Base-by-base conservation (phyloP, 1,140 invertebrate species). In the Trichoplusia ni region DNA sequence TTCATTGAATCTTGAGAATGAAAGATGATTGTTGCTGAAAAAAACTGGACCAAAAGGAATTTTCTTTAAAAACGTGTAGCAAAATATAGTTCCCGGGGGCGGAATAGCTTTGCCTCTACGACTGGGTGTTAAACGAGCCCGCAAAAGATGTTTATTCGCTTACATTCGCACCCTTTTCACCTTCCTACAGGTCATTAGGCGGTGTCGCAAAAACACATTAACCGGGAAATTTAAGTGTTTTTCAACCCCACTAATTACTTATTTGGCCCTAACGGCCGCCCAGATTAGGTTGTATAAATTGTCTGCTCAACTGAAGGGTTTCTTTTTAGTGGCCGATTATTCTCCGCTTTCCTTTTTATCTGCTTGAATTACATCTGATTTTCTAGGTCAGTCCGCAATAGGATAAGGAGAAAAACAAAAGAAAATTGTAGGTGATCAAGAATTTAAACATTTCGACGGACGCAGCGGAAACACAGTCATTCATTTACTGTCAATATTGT, bases 221-320 rank as follows among this genome's bases (percentile, higher is more conserved):
- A 29, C 62, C 76, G 59, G 54, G 40, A 58, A 75, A 73, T 75
- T 69, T 68, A 78, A 71, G 70, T 69, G 73, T 75, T 78, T 75
- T 78, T 73, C 64, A 71, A 66, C 69, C 67, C 63, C 62, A 61
- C 65, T 78, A 81, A 78, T 78, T 78, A 74, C 75, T 75, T 67
- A 69, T 59, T 75, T 44, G 46, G 44, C 62, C 68, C 46, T 69
- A 72, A 77, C 71, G 64, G 66, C 66, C 64, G 68, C 9, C 58
- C 67, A 71, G 75, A 80, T 80, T 75, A 80, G 69, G 58, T 66
- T 46, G 59, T 68, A 66, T 73, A 68, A 67, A 69, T 69, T 56
- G 46, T 49, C 56, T 33, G 33, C 25, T 35, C 23, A 49, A 13
- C 25, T 53, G 29, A 60, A 60, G 62, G 64, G 60, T 56, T 62